Base-by-base conservation (phyloP, 2,113 vertebrate species). In the Phalacrocorax brasilianus region DNA sequence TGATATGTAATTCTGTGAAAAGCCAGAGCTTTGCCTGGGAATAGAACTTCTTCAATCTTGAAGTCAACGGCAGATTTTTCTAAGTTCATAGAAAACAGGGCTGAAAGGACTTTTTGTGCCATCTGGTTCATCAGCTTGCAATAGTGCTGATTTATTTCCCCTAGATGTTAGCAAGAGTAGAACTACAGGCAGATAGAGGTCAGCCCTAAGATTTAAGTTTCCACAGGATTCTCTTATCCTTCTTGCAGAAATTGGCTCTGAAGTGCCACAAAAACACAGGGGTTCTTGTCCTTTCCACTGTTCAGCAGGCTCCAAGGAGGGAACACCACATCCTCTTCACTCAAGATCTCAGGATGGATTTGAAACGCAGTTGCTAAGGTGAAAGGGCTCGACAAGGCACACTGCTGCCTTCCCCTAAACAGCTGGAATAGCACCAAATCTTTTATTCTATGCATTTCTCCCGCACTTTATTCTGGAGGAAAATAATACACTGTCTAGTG, bases 191-290 rank as follows among this genome's bases (percentile, higher is more conserved):
- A 93, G 93, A 83, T 56, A 93, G 82, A 97, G 94, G 93, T 96
- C 93, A 96, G 63, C 66, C 92, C 76, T 81, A 94, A 97, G 94
- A 97, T 94, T 95, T 89, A 93, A 91, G 89, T 97, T 97, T 94
- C 91, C 53, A 18, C 47, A 86, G 83, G 92, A 95, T 45, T 93
- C 94, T 96, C 76, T 95, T 92, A 96, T 96, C 49, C 32, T 93
- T 91, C 80, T 85, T 94, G 70, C 49, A 95, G 92, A 95, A 95
- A 97, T 88, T 97, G 85, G 67, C 93, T 96, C 92, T 96, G 79
- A 95, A 95, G 85, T 84, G 74, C 67, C 55, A 83, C n/a, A 68
- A 91, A 95, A 93, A 93, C 93, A 89, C 83, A 90, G 85, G 85
- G 87, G 76, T 96, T 89, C 91, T 90, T 95, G 85, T 97, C 92